Percentiles rank a stretch among this genome's conserved stretches.
Evolutionary conservation across 1,140 invertebrate genomes (phyloP).

Genomic region (Leucophenga varia): DNA sequence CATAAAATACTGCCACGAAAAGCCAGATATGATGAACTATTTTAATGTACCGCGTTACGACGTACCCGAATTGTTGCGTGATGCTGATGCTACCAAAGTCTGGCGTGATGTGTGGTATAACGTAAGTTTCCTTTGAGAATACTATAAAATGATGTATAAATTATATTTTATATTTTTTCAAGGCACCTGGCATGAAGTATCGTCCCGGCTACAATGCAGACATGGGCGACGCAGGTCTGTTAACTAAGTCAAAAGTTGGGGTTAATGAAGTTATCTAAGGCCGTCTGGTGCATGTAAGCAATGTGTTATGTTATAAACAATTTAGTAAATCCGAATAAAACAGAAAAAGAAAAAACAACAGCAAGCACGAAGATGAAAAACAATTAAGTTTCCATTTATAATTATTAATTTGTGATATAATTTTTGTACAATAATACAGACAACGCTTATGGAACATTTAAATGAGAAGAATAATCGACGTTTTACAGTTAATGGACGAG

Average conservation of each 20-base stretch:
- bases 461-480: too few relatives aligned
- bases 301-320: constrained; percentile 50
- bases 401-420: constrained; percentile 6
- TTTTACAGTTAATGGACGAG: constrained; percentile 1
- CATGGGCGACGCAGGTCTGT: constrained; percentile 59
- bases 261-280: constrained; percentile 32
- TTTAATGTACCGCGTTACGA: constrained; percentile 63
- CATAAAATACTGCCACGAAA: constrained; percentile 63
- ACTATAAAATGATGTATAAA: not conserved
- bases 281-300: constrained; percentile 4
- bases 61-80: constrained; percentile 64
- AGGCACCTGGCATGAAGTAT: constrained; percentile 62
- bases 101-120: constrained; percentile 55
- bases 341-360: constrained; percentile 17
- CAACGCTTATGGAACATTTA: too few relatives aligned
- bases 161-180: constrained; percentile 22
- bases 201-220: constrained; percentile 60
- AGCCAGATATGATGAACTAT: constrained; percentile 61
- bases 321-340: constrained; percentile 24
- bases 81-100: constrained; percentile 59
- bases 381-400: not conserved
- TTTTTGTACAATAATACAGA: constrained; percentile 10
- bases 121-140: constrained; percentile 47
- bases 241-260: constrained; percentile 56
- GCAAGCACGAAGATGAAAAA: not conserved